These are phyloP conservation scores for Sarotherodon lohbergeri DNA, from an alignment of 2,113 vertebrate species.

Conservation along the genomic window DNA sequence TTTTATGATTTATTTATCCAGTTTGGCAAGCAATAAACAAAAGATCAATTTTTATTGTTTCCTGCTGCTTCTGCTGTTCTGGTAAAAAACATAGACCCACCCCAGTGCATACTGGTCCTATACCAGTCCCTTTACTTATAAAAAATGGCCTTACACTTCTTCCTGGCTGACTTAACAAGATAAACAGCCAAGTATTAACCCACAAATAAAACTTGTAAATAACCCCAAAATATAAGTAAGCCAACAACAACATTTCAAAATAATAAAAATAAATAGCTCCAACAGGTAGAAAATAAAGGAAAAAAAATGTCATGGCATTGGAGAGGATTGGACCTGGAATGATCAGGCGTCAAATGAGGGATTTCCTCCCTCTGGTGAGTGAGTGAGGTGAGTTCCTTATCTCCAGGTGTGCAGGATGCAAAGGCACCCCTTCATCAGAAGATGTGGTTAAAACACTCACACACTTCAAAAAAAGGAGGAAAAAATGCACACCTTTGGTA, in stretches of 20 bases:
- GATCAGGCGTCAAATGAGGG: background rate
- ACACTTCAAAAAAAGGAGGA: background rate
- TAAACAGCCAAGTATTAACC: background rate
- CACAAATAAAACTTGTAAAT: background rate
- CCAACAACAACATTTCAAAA: background rate
- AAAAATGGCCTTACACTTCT: background rate
- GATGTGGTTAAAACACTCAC: background rate
- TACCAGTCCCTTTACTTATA: background rate
- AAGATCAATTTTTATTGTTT: fast-evolving
- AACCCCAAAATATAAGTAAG: background rate
- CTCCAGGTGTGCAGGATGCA: background rate
- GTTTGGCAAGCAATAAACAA: background rate
- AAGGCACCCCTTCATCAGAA: fast-evolving
- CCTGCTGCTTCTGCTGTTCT: background rate
- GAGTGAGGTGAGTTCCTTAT: background rate
- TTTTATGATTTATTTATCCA: background rate
- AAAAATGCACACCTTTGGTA: background rate
- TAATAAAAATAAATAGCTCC: background rate
- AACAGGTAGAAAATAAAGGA: background rate
- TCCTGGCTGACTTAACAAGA: background rate
- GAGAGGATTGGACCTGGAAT: background rate
- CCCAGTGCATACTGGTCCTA: background rate
- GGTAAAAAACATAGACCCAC: background rate
- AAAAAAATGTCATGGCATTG: background rate
- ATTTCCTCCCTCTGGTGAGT: background rate